Conservation (phyloP, 2,888 invertebrate species). For the Eilema depressum region DNA sequence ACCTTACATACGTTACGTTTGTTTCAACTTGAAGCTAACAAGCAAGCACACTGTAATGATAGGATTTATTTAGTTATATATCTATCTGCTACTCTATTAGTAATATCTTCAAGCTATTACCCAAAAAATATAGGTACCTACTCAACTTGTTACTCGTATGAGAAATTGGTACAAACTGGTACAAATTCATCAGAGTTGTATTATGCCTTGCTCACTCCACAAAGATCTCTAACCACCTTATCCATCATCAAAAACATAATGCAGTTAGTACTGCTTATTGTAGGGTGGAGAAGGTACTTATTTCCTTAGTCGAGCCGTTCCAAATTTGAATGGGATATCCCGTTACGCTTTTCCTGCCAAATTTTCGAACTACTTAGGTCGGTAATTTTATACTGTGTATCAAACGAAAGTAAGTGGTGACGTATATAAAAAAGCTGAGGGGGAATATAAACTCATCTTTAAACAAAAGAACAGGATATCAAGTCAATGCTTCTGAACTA, state of each 20-base stretch:
- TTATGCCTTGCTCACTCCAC: background rate
- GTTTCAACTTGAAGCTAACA: background rate
- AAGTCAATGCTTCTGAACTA: background rate
- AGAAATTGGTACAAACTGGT: too few relatives aligned
- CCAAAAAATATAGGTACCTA: background rate
- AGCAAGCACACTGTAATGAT: background rate
- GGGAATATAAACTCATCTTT: background rate
- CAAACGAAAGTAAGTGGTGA: background rate
- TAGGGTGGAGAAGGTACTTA: background rate
- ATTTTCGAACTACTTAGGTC: background rate
- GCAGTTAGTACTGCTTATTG: background rate
- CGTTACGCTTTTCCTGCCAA: background rate
- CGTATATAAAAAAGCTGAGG: background rate
- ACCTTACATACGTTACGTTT: background rate
- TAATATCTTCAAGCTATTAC: too few relatives aligned
- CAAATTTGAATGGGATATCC: background rate
- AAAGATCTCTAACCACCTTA: background rate
- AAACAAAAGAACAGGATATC: background rate
- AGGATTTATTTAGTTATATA: background rate
- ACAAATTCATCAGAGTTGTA: too few relatives aligned
- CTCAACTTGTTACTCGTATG: background rate
- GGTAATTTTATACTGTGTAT: constrained; percentile 4
- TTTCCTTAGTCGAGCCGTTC: background rate
- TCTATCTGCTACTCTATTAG: too few relatives aligned
- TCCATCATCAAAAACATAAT: background rate